Base-by-base conservation (phyloP, 2,888 invertebrate genomes). In the Heliconius aoede region DNA sequence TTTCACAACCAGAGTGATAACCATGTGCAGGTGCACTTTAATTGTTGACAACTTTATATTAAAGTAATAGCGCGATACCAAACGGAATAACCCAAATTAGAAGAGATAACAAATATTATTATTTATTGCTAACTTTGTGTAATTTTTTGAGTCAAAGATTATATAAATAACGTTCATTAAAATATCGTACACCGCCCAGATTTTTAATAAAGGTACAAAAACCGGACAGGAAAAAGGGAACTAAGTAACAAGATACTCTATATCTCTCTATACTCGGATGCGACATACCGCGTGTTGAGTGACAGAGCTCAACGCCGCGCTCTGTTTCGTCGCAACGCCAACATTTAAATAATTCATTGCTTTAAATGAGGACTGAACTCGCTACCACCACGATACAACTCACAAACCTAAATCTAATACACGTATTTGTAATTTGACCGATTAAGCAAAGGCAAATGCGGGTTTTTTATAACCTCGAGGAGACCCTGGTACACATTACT, bases 401-500 rank as follows among this genome's bases (percentile, higher is more conserved):
- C 46, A 46, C 24, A 13, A 58, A 26, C n/a, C 11, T 13, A 58
- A 15, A 58, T 11, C 4, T 24, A 24, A 58, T 24, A 24, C 13
- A 58, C n/a, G 24, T 58, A 21, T 64, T 36, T 36, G 24, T n/a
- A 24, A 15, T 30, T 30, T 51, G 51, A 32, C 21, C 51, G 73
- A 32, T 18, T 21, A 24, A 21, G 30, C 30, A 32, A 21, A 64
- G 55, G 24, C 55, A 64, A 73, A 73, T 21, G 32, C 32, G 64
- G 28, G n/a, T 18, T 73, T 73, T 73, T 32, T n/a, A 28, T 32
- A 69, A 15, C 24, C 55, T 55, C 69, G 69, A 69, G 69, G 30
- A 69, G 55, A 55, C 55, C 69, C 69, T 55, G 51, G 69, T 69
- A 24, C 65, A 24, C 30, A n/a, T 69, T 9, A 18, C 60, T 40